Conservation (phyloP, 2,888 invertebrate species). For the Agonopterix subpropinquella region DNA sequence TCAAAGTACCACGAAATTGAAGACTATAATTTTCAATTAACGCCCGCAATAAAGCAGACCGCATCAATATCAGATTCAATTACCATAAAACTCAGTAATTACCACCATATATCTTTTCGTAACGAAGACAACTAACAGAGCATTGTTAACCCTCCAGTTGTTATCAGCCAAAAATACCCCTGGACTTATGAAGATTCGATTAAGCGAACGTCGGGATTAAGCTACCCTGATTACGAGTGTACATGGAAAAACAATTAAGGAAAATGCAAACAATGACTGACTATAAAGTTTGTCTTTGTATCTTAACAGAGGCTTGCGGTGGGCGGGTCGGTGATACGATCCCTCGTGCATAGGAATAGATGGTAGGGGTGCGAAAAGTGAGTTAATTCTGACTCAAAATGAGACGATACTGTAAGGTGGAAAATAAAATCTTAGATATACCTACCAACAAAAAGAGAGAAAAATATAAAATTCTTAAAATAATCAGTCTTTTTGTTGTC, state of each 20-base stretch:
- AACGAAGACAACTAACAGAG: conserved; percentile 43
- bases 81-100: conserved; percentile 31
- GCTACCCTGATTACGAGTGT: conserved; percentile 52
- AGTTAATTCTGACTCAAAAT: too few species aligned
- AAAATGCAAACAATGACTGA: conserved; percentile 64
- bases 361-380: conserved; percentile 9
- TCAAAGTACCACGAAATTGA: too few species aligned
- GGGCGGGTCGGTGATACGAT: conserved; percentile 41
- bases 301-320: conserved; percentile 53
- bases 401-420: too few species aligned
- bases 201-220: conserved; percentile 44
- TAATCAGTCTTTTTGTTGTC: too few species aligned
- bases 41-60: conserved; percentile 21
- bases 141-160: conserved; percentile 35
- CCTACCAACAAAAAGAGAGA: too few species aligned
- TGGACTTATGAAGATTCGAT: conserved; percentile 64
- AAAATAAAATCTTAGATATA: too few species aligned
- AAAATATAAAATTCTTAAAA: too few species aligned
- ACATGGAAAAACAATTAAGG: conserved; percentile 73
- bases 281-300: conserved; percentile 65
- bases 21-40: background rate
- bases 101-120: conserved; percentile 47
- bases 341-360: conserved; percentile 30
- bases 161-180: conserved; percentile 25
- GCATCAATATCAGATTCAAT: conserved; percentile 18